Percentiles rank a stretch among this genome's conserved stretches.
phyloP scores from a whole-genome alignment of 2,797 vertebrate species.

The Meda fulgida region DNA sequence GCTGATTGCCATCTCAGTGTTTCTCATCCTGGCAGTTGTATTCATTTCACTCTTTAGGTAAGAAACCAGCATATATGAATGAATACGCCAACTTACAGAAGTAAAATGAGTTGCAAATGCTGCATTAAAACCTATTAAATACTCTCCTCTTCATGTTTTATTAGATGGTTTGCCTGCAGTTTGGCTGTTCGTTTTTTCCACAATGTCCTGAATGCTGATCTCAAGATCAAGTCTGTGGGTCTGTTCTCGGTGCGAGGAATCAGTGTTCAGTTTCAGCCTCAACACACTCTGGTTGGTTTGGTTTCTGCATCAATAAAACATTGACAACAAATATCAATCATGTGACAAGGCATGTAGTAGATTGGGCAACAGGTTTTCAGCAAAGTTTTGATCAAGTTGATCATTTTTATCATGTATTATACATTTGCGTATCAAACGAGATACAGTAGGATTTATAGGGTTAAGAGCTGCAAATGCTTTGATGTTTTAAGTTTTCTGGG shows the following conservation, averaged over 20 bases:
- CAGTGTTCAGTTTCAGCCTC: slow-evolving; percentile 90
- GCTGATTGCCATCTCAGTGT: slow-evolving; percentile 66
- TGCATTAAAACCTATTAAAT: background rate
- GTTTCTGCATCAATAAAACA: background rate
- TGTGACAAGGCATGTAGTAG: background rate
- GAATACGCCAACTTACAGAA: background rate
- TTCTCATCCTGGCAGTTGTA: slow-evolving; percentile 65
- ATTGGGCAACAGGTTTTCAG: background rate
- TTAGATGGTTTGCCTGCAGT: slow-evolving; percentile 87
- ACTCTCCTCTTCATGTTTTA: background rate
- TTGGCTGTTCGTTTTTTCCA: slow-evolving; percentile 87
- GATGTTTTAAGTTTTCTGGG: background rate
- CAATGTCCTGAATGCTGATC: slow-evolving; percentile 84
- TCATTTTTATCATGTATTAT: no score
- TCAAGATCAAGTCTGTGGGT: slow-evolving; percentile 91
- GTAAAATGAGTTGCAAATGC: background rate
- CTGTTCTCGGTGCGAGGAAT: slow-evolving; percentile 90
- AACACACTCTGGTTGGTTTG: slow-evolving; percentile 89
- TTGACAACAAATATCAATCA: background rate
- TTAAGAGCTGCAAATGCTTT: background rate
- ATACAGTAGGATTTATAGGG: background rate
- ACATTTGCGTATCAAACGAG: background rate
- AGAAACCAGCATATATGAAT: slow-evolving; percentile 31
- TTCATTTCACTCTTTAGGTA: slow-evolving; percentile 74
- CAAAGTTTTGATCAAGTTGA: background rate